phyloP scores from a whole-genome alignment of 2,888 invertebrate genomes.

The Caenorhabditis sp. region DNA sequence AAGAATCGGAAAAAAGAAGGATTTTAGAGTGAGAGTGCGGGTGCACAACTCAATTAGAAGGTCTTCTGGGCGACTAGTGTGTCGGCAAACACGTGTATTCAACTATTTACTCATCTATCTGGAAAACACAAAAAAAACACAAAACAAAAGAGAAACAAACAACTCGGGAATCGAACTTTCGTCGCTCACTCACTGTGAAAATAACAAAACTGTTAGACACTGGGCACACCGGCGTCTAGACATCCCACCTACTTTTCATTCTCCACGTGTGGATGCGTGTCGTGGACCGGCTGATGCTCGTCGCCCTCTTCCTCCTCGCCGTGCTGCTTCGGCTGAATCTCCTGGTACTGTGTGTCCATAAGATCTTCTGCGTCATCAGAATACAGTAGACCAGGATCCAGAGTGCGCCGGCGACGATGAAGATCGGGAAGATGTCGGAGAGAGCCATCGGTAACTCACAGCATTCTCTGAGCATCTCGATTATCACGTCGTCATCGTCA shows the following conservation, averaged over 20 bases:
- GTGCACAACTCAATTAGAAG: no score
- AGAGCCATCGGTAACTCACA: conserved; percentile 35
- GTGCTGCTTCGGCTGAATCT: conserved; percentile 37
- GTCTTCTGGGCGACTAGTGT: no score
- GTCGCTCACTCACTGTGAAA: no score
- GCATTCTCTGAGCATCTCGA: conserved; percentile 13
- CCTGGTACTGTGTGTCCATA: conserved; percentile 52
- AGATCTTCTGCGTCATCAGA: conserved; percentile 55
- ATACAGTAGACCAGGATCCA: conserved; percentile 60
- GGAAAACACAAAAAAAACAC: no score
- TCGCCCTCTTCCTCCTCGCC: conserved; percentile 29
- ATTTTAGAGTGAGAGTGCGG: no score
- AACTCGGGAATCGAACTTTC: neutral
- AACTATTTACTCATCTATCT: no score
- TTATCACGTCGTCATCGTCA: conserved; percentile 2
- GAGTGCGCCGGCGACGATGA: conserved; percentile 48
- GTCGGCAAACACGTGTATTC: no score
- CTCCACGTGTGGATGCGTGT: conserved; percentile 5
- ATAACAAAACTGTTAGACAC: no score
- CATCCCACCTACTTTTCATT: conserved; percentile 18
- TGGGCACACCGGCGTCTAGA: neutral
- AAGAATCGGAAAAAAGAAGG: no score
- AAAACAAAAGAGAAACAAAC: no score
- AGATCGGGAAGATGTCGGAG: conserved; percentile 54
- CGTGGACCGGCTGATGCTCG: neutral